Conservation (phyloP, 2,113 vertebrate genomes). For the Cochlearius cochlearius region DNA sequence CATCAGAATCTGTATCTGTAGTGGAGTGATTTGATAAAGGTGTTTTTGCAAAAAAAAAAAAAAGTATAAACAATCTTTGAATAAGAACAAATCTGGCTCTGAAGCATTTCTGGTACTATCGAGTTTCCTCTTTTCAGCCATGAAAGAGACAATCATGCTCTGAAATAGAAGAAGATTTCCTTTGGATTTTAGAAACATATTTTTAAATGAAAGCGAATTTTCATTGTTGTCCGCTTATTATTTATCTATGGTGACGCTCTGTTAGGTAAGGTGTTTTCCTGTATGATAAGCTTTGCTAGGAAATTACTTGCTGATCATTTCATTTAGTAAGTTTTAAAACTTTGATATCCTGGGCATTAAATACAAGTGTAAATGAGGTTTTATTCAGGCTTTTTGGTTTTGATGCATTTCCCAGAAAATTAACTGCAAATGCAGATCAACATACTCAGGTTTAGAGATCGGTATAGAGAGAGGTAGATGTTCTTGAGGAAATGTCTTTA, state of each 20-base stretch:
- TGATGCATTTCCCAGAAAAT: background rate
- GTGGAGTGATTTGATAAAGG: background rate
- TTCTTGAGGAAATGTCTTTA: background rate
- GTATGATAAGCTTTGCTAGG: background rate
- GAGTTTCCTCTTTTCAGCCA: background rate
- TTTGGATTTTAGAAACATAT: background rate
- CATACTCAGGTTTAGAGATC: background rate
- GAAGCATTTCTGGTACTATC: background rate
- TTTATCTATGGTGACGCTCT: background rate
- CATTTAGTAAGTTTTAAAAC: background rate
- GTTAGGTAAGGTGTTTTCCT: background rate
- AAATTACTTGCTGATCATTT: background rate
- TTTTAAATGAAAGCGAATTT: background rate
- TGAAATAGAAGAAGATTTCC: background rate
- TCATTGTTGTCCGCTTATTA: background rate
- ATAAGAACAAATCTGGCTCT: background rate
- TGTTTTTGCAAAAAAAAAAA: background rate
- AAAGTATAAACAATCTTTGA: background rate
- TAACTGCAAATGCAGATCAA: background rate
- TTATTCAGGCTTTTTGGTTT: background rate
- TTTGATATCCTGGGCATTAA: background rate
- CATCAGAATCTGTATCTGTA: background rate
- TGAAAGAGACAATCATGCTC: background rate
- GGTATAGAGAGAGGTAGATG: background rate
- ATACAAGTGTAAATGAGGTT: background rate